Conservation (phyloP, 2,888 invertebrate genomes). For the Rapana venosa region DNA sequence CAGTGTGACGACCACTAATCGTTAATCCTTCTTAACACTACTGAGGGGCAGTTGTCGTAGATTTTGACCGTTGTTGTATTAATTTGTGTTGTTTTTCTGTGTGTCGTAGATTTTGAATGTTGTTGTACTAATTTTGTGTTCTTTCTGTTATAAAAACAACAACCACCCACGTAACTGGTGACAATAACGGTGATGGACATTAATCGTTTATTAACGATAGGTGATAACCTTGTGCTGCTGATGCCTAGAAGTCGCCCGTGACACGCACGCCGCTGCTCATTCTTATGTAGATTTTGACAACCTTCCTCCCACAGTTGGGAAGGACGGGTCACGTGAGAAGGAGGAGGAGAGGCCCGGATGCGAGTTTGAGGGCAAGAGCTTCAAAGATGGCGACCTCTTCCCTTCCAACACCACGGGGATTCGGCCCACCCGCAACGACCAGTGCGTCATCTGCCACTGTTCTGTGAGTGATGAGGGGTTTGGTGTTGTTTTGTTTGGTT, state of each 20-base stretch:
- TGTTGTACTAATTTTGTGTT: too few species aligned
- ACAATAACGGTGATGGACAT: too few species aligned
- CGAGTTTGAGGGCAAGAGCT: slow-evolving; percentile 74
- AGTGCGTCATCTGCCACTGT: slow-evolving; percentile 79
- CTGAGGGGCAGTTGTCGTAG: too few species aligned
- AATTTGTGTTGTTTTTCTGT: too few species aligned
- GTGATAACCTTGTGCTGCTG: too few species aligned
- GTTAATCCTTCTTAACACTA: too few species aligned
- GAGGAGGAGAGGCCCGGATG: slow-evolving; percentile 64
- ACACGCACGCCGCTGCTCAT: slow-evolving; percentile 20
- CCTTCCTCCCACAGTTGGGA: slow-evolving; percentile 73
- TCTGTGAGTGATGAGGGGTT: slow-evolving; percentile 67
- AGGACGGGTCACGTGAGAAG: slow-evolving; percentile 55
- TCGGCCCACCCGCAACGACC: slow-evolving; percentile 71
- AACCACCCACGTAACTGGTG: too few species aligned
- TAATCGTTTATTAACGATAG: too few species aligned
- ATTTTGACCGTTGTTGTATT: too few species aligned
- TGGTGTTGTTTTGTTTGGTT: neutral
- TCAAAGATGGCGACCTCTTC: slow-evolving; percentile 77
- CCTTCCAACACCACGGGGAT: slow-evolving; percentile 77
- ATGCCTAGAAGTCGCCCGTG: slow-evolving; percentile 15
- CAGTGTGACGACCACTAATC: too few species aligned
- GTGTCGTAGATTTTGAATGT: too few species aligned
- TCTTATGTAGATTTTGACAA: slow-evolving; percentile 74
- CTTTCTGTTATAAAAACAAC: too few species aligned